Evolutionary conservation across 2,888 invertebrate species (phyloP), one percentile per base, ranked within the genome.

Genomic region (Euspilapteryx auroguttella): DNA sequence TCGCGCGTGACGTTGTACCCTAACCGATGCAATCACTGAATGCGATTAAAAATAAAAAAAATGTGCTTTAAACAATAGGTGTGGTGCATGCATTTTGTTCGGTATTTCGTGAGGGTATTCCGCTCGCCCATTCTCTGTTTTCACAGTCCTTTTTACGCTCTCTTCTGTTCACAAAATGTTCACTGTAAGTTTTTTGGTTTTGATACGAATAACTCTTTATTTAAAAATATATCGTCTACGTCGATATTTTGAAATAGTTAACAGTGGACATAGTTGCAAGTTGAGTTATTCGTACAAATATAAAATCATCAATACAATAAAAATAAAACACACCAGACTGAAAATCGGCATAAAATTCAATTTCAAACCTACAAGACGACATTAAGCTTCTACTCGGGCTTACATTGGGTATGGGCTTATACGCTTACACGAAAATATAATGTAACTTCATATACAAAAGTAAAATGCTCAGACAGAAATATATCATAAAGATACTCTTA

Each of bases 1-100:
- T 38, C 13, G 27, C 30, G 24, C 27, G 24, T 28, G 11, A 40
- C 35, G 45, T 43, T n/a, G n/a, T n/a, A 44, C 44, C 57, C 57
- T 55, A 49, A 31, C 53, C 55, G 71, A 68, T 56, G 71, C 76
- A 68, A 63, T 75, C 77, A 76, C 75, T 76, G 75, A 78, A 77
- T 75, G 76, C 77, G 56, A 64, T 64, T 55, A 55, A 55, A 71
- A 61, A 41, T 42, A 46, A 46, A 42, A 45, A 36, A 40, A n/a
- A n/a, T n/a, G 65, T 64, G 76, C 71, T 66, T 64, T 65, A 57
- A 66, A 59, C 42, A 44, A 51, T 62, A 64, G 50, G 41, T 32
- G 17, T 32, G 38, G 40, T 50, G 57, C 73, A 71, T 71, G 71
- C 71, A 71, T 44, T 47, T 38, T 36, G 29, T 45, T 32, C 35